phyloP scores from a whole-genome alignment of 1,140 invertebrate species.

The Ips nitidus region DNA sequence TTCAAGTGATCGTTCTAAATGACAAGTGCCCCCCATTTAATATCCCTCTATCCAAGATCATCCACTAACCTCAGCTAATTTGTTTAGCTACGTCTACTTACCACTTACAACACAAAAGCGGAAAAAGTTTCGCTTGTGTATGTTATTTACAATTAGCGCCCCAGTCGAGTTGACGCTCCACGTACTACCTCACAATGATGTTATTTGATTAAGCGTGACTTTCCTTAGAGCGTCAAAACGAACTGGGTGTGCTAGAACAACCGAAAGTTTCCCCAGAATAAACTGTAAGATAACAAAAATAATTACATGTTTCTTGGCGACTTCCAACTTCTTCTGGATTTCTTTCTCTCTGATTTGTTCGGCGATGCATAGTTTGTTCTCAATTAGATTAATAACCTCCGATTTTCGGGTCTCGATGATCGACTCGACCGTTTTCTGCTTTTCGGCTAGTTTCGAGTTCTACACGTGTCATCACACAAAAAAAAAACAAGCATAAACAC shows the following conservation, averaged over 20 bases:
- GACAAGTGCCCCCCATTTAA: constrained; percentile 5
- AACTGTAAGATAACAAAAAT: background rate
- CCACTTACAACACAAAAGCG: no score
- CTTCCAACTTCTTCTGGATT: constrained; percentile 77
- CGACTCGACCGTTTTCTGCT: constrained; percentile 61
- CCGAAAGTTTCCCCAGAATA: no score
- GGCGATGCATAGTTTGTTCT: constrained; percentile 72
- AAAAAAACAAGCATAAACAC: constrained; percentile 21
- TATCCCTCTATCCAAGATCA: background rate
- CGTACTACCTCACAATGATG: no score
- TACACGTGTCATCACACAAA: constrained; percentile 35
- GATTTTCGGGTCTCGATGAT: constrained; percentile 63
- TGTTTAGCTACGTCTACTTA: no score
- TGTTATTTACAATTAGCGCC: no score
- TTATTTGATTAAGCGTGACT: background rate
- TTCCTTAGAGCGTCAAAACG: background rate
- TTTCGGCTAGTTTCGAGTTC: constrained; percentile 45
- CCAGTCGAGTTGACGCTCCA: no score
- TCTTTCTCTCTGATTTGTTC: constrained; percentile 77
- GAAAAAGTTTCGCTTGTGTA: no score
- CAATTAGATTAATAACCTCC: constrained; percentile 68
- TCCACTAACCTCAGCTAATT: background rate
- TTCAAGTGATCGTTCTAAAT: constrained; percentile 55
- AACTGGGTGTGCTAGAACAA: no score
- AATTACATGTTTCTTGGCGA: constrained; percentile 74